Evolutionary conservation across 2,888 invertebrate species (phyloP).

Genomic region (Tortricodes alternella): DNA sequence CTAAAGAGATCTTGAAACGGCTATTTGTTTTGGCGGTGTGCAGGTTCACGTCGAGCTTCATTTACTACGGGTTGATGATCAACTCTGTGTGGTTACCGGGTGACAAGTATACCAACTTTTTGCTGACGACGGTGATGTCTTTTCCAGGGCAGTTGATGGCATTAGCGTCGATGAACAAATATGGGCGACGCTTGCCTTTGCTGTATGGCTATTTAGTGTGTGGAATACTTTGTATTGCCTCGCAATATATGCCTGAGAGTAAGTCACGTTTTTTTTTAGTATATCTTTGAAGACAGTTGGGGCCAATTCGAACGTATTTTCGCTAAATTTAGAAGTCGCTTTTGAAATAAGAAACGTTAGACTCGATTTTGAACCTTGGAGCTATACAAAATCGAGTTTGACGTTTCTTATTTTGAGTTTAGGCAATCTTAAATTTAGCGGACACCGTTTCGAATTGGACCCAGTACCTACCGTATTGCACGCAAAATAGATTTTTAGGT

Average conservation of each 20-base stretch:
- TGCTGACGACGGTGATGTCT: slow-evolving; percentile 63
- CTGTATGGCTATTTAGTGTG: slow-evolving; percentile 54
- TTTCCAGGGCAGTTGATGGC: slow-evolving; percentile 66
- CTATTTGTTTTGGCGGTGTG: slow-evolving; percentile 48
- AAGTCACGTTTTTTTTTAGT: too few species aligned
- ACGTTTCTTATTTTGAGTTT: too few species aligned
- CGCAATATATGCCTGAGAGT: slow-evolving; percentile 57
- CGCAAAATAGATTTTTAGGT: too few species aligned
- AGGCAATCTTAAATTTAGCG: too few species aligned
- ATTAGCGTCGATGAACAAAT: slow-evolving; percentile 62
- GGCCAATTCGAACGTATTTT: too few species aligned
- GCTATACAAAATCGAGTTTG: too few species aligned
- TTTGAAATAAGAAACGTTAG: too few species aligned
- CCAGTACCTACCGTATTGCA: neutral
- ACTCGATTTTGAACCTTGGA: too few species aligned
- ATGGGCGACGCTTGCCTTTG: slow-evolving; percentile 61
- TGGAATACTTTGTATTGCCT: slow-evolving; percentile 52
- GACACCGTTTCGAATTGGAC: too few species aligned
- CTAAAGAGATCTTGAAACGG: slow-evolving; percentile 56
- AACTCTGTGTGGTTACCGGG: slow-evolving; percentile 69
- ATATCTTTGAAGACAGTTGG: too few species aligned
- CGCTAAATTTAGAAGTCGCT: too few species aligned
- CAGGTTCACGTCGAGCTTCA: slow-evolving; percentile 60
- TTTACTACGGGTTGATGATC: slow-evolving; percentile 67
- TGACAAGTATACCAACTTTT: slow-evolving; percentile 64